Conservation (phyloP, 2,797 vertebrate genomes). For the Phoeniculus purpureus region DNA sequence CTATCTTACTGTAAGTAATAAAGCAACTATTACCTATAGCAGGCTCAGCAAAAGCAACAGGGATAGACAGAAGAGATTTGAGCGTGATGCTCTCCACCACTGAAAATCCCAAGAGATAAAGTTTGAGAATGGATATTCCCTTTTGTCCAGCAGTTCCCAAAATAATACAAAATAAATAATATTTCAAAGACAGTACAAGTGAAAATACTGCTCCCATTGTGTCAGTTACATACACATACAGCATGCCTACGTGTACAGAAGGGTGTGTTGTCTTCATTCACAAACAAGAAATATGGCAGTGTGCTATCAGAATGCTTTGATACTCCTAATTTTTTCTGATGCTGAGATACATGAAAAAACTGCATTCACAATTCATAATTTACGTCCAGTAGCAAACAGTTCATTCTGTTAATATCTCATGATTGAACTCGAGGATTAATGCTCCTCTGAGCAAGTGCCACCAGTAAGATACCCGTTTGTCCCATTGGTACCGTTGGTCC, state of each 20-base stretch:
- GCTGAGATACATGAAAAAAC: conserved; percentile 84
- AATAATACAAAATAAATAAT: conserved; percentile 90
- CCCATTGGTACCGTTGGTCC: conserved; percentile 87
- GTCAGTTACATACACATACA: conserved; percentile 84
- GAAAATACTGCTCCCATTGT: conserved; percentile 86
- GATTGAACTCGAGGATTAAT: conserved; percentile 80
- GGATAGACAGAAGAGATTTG: conserved; percentile 56
- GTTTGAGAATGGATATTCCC: conserved; percentile 69
- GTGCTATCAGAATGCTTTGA: conserved; percentile 83
- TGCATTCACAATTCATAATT: conserved; percentile 85
- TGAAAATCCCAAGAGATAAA: conserved; percentile 68
- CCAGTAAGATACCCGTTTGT: conserved; percentile 93
- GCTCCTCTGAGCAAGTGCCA: conserved; percentile 85
- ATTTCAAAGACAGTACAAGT: conserved; percentile 82
- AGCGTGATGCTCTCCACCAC: conserved; percentile 44
- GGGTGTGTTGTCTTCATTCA: conserved; percentile 84
- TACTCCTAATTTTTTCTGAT: conserved; percentile 83
- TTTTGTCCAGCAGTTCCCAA: conserved; percentile 80
- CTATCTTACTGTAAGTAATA: conserved; percentile 56
- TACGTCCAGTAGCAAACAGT: conserved; percentile 87
- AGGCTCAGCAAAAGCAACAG: conserved; percentile 53
- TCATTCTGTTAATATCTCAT: conserved; percentile 79
- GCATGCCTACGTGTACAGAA: conserved; percentile 88
- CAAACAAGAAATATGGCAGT: conserved; percentile 83
- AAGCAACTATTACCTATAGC: conserved; percentile 58